These are phyloP conservation scores for Turritopsis rubra DNA, from an alignment of 30 jellyfish, hydroid and myxozoan genomes.

Conservation along the genomic window DNA sequence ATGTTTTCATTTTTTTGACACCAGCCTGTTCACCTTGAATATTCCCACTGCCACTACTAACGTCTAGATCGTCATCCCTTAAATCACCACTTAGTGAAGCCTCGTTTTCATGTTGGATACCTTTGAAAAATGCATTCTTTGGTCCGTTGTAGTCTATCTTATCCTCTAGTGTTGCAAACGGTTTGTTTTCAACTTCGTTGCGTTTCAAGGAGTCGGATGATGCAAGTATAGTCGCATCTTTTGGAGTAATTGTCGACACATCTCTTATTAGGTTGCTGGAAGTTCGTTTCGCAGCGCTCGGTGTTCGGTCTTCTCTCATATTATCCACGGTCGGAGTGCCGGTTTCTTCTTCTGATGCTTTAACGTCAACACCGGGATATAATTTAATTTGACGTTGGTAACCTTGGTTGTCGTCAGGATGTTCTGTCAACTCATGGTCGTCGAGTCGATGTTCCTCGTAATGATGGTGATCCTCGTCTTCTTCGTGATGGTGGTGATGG, in stretches of 20 bases:
- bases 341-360: not conserved
- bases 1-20: not conserved
- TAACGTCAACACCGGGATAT: not conserved
- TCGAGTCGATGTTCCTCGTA: constrained; percentile 44
- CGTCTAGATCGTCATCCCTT: not conserved
- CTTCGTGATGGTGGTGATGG: constrained; percentile 67
- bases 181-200: not conserved
- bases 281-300: not conserved
- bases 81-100: not conserved
- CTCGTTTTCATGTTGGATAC: constrained; percentile 15
- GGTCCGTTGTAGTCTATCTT: not conserved
- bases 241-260: constrained; percentile 3
- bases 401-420: constrained; percentile 21
- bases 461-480: constrained; percentile 48
- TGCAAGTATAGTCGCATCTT: not conserved
- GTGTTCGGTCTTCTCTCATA: constrained; percentile 15
- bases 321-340: constrained; percentile 17
- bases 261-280: not conserved
- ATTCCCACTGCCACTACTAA: not conserved
- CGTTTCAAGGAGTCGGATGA: not conserved
- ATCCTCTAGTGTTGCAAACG: not conserved
- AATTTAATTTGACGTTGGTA: constrained; percentile 1
- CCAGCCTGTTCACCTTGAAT: not conserved
- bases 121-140: not conserved
- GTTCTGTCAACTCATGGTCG: constrained; percentile 45